Evolutionary conservation across 2,113 vertebrate genomes (phyloP), one percentile per base, ranked within the genome.

Genomic region (Strigops habroptila): DNA sequence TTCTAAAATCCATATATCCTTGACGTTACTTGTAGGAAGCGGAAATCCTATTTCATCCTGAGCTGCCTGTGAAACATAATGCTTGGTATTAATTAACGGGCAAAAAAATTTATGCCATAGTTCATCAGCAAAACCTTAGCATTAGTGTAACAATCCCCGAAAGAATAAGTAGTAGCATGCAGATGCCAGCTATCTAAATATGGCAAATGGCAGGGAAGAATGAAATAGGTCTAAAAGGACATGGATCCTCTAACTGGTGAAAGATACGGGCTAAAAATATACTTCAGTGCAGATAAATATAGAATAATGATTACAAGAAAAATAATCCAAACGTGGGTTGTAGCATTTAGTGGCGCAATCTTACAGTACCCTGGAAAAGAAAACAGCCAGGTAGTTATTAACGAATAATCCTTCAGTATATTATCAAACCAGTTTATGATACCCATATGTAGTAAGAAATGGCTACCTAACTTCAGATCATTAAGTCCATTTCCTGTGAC

Each of bases 1-100:
- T 96, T 96, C 93, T 95, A 82, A 95, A 95, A 93, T 85, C 88
- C 74, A 73, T 95, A 94, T 91, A 94, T 84, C 78, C 86, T 91
- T 89, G 88, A 82, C 7, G 14, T 79, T 82, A 51, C 83, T 87
- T 37, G 49, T 57, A 85, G 92, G 88, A 82, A 95, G 77, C 2
- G 43, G 83, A 94, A 94, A 94, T 92, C 86, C 74, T 74, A 48
- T 85, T 91, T 91, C 88, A 91, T 79, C 48, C 86, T 65, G 73
- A 65, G 83, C 63, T 9, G 3, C 33, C n/a, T 1, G 0, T 89
- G 89, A 92, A 95, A 83, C 53, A 51, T n/a, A 92, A 90, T 52
- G 46, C 37, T 77, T 62, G 43, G 22, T 91, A 74, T 91, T 96
- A 88, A 95, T 97, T 95, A 91, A 86, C 1, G 8, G 77, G 83